Percentiles rank a stretch among this genome's conserved stretches.
These are phyloP conservation scores for Dyspetes luteomarginatus DNA, from an alignment of 2,888 invertebrate genomes.

Conservation along the genomic window DNA sequence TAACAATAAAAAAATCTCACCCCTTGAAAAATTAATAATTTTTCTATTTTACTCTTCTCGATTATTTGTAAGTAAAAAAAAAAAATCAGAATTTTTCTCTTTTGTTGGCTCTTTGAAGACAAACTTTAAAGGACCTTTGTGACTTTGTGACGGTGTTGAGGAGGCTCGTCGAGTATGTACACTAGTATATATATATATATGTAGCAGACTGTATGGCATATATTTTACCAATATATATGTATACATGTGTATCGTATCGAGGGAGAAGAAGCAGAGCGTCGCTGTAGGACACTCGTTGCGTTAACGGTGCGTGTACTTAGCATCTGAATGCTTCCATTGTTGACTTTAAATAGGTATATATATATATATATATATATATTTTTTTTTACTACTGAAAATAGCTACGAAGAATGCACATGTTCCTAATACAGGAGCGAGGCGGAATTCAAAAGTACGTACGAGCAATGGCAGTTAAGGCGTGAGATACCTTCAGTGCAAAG, in stretches of 20 bases:
- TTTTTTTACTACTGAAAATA: slow-evolving; percentile 11
- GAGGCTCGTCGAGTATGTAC: background rate
- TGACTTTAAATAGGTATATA: background rate
- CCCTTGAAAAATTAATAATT: no score
- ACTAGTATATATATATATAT: background rate
- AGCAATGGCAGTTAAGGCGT: slow-evolving; percentile 28
- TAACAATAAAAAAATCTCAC: no score
- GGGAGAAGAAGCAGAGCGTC: slow-evolving; percentile 13
- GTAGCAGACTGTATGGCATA: background rate
- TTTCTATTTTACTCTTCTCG: no score
- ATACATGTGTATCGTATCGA: slow-evolving; percentile 6
- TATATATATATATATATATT: background rate
- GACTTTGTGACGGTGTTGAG: slow-evolving; percentile 15
- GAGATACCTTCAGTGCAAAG: slow-evolving; percentile 11
- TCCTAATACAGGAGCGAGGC: background rate
- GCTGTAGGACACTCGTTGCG: background rate
- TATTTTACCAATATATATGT: background rate
- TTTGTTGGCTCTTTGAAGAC: background rate
- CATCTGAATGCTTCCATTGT: slow-evolving; percentile 52
- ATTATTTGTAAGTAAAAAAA: background rate
- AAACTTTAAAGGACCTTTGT: background rate
- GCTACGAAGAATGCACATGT: slow-evolving; percentile 1
- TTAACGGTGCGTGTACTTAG: slow-evolving; percentile 44
- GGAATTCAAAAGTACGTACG: slow-evolving; percentile 15
- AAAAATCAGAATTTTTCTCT: background rate